These are phyloP conservation scores for Hypsopygia costalis DNA, from an alignment of 2,888 invertebrate species.

Conservation along the genomic window DNA sequence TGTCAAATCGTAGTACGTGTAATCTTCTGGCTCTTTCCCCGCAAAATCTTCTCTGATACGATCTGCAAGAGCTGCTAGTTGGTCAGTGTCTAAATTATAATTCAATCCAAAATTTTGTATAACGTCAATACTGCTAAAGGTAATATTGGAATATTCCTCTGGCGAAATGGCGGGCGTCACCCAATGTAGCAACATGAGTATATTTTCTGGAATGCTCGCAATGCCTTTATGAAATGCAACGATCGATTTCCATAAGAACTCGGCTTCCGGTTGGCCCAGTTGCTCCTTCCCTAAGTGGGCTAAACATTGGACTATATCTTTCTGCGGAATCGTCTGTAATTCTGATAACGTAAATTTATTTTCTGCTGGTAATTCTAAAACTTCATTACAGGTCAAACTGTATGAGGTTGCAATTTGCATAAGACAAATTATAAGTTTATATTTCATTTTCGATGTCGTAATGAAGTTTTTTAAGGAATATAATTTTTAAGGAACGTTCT, in stretches of 20 bases:
- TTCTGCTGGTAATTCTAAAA: conserved; percentile 37
- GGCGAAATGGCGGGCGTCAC: conserved; percentile 64
- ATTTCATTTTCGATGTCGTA: conserved; percentile 4
- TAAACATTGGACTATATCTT: conserved; percentile 55
- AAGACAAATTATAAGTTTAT: conserved; percentile 9
- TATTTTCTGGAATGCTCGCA: conserved; percentile 59
- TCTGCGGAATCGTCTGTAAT: conserved; percentile 39
- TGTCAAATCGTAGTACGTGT: conserved; percentile 76
- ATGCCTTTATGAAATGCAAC: conserved; percentile 46
- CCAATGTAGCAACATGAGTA: conserved; percentile 64
- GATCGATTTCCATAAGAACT: conserved; percentile 57
- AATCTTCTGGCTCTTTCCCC: conserved; percentile 75
- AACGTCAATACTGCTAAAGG: conserved; percentile 72
- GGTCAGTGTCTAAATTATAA: conserved; percentile 55
- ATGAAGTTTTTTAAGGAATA: too few relatives aligned
- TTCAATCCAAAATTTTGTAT: conserved; percentile 77
- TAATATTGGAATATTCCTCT: conserved; percentile 73
- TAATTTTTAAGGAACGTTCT: neutral
- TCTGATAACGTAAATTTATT: conserved; percentile 32
- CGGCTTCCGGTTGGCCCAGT: conserved; percentile 40
- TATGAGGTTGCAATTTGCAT: conserved; percentile 12
- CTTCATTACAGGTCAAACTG: conserved; percentile 43
- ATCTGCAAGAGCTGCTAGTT: conserved; percentile 68
- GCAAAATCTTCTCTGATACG: conserved; percentile 75
- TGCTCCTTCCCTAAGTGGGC: conserved; percentile 51